These are phyloP conservation scores for Perca schrenkii DNA, from an alignment of 2,113 vertebrate genomes.

Conservation along the genomic window DNA sequence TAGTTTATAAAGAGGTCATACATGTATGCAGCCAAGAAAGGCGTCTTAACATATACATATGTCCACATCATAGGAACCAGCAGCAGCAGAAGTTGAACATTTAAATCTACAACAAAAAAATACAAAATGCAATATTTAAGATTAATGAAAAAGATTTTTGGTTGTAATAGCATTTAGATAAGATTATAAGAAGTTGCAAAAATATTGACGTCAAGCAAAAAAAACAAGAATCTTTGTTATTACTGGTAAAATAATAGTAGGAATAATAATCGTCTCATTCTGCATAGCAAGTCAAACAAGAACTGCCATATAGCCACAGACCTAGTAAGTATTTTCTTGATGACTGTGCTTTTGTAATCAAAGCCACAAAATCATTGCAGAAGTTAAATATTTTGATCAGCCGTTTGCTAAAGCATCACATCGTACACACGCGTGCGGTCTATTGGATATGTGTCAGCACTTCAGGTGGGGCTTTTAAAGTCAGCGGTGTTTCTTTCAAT, in stretches of 20 bases:
- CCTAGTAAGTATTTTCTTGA: slow-evolving; percentile 6
- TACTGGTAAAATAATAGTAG: not conserved
- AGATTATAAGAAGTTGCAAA: not conserved
- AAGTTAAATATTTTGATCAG: slow-evolving; percentile 62
- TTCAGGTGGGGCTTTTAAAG: slow-evolving; percentile 69
- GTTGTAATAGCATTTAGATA: not conserved
- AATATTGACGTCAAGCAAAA: not conserved
- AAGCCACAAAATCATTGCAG: slow-evolving; percentile 31
- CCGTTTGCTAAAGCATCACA: slow-evolving; percentile 51
- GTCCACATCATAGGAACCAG: not conserved
- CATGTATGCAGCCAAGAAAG: not conserved
- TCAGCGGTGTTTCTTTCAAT: slow-evolving; percentile 47
- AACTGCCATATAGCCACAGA: not conserved
- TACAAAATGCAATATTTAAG: not conserved
- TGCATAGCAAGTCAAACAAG: not conserved
- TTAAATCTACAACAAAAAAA: not conserved
- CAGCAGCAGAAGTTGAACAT: not conserved
- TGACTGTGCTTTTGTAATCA: slow-evolving; percentile 39
- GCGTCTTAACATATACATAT: not conserved
- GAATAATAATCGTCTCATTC: not conserved
- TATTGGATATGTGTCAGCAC: slow-evolving; percentile 61
- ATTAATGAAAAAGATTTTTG: not conserved
- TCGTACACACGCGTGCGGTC: slow-evolving; percentile 22
- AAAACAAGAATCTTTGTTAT: slow-evolving; percentile 1
- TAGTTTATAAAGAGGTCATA: not conserved